phyloP scores from a whole-genome alignment of 2,888 invertebrate species.

The Epiblema foenella region DNA sequence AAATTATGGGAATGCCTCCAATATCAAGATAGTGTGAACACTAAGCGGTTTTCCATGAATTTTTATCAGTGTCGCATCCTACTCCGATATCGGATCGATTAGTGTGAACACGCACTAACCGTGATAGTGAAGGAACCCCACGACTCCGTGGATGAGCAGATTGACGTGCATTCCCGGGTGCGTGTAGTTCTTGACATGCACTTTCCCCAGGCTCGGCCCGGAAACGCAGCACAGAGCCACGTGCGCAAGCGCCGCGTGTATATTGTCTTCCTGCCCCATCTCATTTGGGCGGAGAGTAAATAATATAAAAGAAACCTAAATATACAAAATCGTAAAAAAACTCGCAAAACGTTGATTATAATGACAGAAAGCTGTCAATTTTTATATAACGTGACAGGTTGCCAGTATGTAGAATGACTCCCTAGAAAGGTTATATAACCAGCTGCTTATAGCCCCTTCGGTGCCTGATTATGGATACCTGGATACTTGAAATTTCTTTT shows the following conservation, averaged over 20 bases:
- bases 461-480: no score
- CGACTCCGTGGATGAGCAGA: constrained; percentile 8
- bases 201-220: background rate
- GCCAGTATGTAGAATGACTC: background rate
- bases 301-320: background rate
- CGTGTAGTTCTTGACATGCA: constrained; percentile 8
- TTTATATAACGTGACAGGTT: constrained; percentile 2
- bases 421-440: background rate
- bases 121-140: constrained; percentile 18
- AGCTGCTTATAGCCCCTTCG: no score
- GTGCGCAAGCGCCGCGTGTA: constrained; percentile 20
- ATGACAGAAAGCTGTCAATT: background rate
- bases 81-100: no score
- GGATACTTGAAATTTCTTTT: no score
- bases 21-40: no score
- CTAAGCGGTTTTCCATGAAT: no score
- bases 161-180: constrained; percentile 21
- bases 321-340: background rate
- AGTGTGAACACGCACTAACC: no score
- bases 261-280: constrained; percentile 22
- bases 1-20: no score
- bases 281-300: background rate
- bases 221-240: constrained; percentile 11
- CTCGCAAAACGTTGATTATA: background rate
- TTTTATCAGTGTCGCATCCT: no score